These are phyloP conservation scores for Eonycteris spelaea DNA, from an alignment of 2,113 vertebrate species.

Conservation along the genomic window DNA sequence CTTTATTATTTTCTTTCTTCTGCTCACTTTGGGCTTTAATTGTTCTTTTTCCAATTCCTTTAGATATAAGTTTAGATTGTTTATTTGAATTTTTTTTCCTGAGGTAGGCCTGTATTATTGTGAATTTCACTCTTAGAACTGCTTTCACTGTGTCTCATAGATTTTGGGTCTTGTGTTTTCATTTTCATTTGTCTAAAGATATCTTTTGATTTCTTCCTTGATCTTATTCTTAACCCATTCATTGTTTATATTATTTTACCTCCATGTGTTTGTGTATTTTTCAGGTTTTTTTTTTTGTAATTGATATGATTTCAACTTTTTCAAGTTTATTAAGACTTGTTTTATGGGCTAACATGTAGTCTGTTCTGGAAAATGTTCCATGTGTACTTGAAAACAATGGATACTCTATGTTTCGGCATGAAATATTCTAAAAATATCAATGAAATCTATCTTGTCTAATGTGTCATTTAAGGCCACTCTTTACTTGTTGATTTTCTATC, in stretches of 20 bases:
- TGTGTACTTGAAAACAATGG: no score
- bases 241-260: background rate
- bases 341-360: background rate
- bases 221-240: background rate
- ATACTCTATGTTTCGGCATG: no score
- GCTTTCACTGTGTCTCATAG: no score
- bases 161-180: background rate
- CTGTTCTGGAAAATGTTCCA: background rate
- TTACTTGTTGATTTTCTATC: background rate
- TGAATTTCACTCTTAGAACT: no score
- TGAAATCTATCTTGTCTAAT: no score
- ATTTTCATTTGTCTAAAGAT: background rate
- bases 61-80: no score
- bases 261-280: background rate
- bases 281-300: background rate
- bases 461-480: background rate
- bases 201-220: background rate
- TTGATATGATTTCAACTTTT: background rate
- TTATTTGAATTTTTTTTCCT: no score
- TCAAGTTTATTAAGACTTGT: background rate
- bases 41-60: no score
- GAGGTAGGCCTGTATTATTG: no score
- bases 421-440: no score
- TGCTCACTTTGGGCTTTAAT: no score
- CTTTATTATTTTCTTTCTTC: no score